Evolutionary conservation across 2,888 invertebrate genomes (phyloP).

Genomic region (Seira musarum): DNA sequence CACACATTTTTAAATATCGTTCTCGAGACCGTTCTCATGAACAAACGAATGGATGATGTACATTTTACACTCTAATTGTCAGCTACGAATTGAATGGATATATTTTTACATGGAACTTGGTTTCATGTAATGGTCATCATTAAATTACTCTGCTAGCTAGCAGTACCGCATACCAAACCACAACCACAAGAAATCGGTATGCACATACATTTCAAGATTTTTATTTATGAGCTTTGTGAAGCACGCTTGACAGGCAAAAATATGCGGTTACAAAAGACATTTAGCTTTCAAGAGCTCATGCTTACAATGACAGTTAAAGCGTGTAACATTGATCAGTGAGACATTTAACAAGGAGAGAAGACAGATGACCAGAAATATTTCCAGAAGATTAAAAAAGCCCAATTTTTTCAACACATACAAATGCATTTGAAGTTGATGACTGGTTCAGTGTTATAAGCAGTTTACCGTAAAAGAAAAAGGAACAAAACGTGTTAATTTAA

Average conservation of each 20-base stretch:
- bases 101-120: no score
- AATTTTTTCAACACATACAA: background rate
- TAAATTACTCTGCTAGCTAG: background rate
- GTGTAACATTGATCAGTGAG: background rate
- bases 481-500: no score
- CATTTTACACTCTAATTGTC: background rate
- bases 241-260: background rate
- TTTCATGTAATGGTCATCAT: background rate
- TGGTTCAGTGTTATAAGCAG: no score
- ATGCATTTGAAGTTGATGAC: no score
- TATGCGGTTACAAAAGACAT: no score
- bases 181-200: background rate
- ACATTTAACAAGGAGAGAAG: conserved; percentile 8
- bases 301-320: no score
- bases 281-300: no score
- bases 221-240: background rate
- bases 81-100: no score
- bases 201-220: background rate
- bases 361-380: background rate
- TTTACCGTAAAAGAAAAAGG: background rate
- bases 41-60: background rate
- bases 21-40: background rate
- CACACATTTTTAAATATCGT: background rate
- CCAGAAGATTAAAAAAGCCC: no score
- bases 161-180: background rate